Percentiles rank a stretch among this genome's conserved stretches.
phyloP scores from a whole-genome alignment of 2,113 vertebrate species.

The Blennius ocellaris region DNA sequence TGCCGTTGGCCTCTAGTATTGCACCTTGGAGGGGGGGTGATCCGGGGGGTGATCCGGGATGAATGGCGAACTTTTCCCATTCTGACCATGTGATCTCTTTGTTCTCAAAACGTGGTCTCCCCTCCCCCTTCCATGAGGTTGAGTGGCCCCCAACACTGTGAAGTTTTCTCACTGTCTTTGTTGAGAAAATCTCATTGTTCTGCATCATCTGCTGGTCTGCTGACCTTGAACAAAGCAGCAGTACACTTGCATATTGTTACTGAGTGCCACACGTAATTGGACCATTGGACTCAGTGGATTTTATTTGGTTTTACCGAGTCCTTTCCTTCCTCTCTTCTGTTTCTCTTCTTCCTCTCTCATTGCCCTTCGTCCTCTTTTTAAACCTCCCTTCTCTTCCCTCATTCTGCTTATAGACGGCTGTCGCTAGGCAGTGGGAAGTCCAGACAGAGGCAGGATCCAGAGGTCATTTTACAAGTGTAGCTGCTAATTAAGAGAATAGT shows the following conservation, averaged over 20 bases:
- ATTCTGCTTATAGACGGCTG: constrained; percentile 43
- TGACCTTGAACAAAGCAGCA: constrained; percentile 65
- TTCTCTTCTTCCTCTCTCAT: constrained; percentile 50
- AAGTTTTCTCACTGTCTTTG: constrained; percentile 31
- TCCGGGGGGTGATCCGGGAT: too few species aligned
- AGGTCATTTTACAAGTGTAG: constrained; percentile 75
- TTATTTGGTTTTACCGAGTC: constrained; percentile 44
- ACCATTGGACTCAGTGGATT: constrained; percentile 44
- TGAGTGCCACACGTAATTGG: constrained; percentile 55
- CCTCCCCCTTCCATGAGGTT: too few species aligned
- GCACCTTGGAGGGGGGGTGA: too few species aligned
- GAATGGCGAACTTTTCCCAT: too few species aligned
- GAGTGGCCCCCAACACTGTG: too few species aligned
- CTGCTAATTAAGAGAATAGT: constrained; percentile 73
- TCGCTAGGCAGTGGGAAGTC: constrained; percentile 49
- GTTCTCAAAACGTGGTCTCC: too few species aligned
- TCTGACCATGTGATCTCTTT: too few species aligned
- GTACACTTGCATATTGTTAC: constrained; percentile 55
- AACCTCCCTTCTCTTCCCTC: constrained; percentile 49
- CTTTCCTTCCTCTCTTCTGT: constrained; percentile 23
- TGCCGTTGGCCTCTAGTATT: too few species aligned
- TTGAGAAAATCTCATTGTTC: constrained; percentile 31
- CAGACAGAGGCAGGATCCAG: constrained; percentile 55
- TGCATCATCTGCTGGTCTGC: constrained; percentile 41
- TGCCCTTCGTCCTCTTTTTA: constrained; percentile 38